Evolutionary conservation across 2,888 invertebrate species (phyloP).

Genomic region (Atrina japonica): DNA sequence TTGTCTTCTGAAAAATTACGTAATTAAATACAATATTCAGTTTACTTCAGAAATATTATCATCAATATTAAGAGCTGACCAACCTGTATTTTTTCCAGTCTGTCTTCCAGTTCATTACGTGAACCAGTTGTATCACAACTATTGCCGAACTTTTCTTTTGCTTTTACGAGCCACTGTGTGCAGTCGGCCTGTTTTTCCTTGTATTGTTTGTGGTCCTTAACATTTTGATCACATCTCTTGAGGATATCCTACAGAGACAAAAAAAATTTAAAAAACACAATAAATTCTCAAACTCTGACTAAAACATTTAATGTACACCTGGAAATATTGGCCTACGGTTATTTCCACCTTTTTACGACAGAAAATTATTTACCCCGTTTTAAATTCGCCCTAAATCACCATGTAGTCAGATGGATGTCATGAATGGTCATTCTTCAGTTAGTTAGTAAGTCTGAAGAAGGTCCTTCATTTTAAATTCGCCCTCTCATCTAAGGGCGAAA

Average conservation of each 20-base stretch:
- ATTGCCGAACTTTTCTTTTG: slow-evolving; percentile 89
- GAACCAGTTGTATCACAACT: slow-evolving; percentile 91
- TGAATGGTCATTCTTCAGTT: too few species aligned
- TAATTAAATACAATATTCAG: too few species aligned
- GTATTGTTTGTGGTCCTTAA: slow-evolving; percentile 95
- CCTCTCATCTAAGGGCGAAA: too few species aligned
- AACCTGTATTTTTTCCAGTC: slow-evolving; percentile 84
- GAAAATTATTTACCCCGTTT: too few species aligned
- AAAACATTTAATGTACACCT: background rate
- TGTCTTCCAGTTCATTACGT: slow-evolving; percentile 91
- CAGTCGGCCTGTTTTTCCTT: slow-evolving; percentile 94
- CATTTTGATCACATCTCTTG: slow-evolving; percentile 95
- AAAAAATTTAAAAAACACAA: slow-evolving; percentile 7
- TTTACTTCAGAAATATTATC: too few species aligned
- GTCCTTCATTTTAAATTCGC: background rate
- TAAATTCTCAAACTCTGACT: background rate
- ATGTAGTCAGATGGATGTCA: too few species aligned
- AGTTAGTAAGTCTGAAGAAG: too few species aligned
- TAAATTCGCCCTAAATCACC: too few species aligned
- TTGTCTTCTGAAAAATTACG: too few species aligned
- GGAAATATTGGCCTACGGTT: background rate
- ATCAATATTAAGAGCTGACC: too few species aligned
- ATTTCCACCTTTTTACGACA: background rate
- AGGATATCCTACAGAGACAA: slow-evolving; percentile 85
- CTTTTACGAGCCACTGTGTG: slow-evolving; percentile 95